Conservation (phyloP, 2,888 invertebrate genomes). For the Bedellia somnulentella region DNA sequence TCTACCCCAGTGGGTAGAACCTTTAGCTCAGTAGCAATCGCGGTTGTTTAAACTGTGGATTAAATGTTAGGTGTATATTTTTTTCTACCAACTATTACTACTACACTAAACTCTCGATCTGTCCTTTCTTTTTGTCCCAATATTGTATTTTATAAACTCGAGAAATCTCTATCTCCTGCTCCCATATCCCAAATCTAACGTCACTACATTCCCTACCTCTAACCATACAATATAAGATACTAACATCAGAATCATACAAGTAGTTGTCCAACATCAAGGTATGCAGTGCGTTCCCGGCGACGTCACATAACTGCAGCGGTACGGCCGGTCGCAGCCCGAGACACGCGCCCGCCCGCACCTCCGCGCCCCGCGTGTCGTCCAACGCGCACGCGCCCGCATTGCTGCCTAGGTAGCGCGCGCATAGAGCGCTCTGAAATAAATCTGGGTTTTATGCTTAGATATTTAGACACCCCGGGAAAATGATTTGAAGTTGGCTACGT, state of each 20-base stretch:
- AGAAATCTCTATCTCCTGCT: no score
- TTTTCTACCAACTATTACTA: no score
- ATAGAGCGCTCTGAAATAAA: conserved; percentile 33
- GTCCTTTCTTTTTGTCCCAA: no score
- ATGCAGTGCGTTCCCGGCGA: conserved; percentile 76
- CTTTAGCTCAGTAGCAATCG: no score
- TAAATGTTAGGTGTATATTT: no score
- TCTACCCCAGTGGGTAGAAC: no score
- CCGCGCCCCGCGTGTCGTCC: conserved; percentile 42
- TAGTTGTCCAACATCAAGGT: conserved; percentile 80
- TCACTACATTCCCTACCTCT: no score
- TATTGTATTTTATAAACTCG: no score
- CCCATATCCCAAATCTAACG: no score
- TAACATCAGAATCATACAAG: conserved; percentile 70
- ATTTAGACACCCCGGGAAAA: background rate
- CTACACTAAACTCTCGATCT: no score
- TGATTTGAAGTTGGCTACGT: no score
- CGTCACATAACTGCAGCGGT: conserved; percentile 79
- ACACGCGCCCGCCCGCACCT: conserved; percentile 48
- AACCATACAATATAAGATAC: conserved; percentile 20
- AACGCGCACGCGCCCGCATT: conserved; percentile 12
- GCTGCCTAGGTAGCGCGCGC: conserved; percentile 37
- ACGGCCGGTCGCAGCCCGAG: conserved; percentile 45
- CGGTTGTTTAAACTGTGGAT: no score
- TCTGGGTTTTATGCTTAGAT: background rate